Evolutionary conservation across 1,140 invertebrate genomes (phyloP).

Genomic region (Heliconius hewitsoni): DNA sequence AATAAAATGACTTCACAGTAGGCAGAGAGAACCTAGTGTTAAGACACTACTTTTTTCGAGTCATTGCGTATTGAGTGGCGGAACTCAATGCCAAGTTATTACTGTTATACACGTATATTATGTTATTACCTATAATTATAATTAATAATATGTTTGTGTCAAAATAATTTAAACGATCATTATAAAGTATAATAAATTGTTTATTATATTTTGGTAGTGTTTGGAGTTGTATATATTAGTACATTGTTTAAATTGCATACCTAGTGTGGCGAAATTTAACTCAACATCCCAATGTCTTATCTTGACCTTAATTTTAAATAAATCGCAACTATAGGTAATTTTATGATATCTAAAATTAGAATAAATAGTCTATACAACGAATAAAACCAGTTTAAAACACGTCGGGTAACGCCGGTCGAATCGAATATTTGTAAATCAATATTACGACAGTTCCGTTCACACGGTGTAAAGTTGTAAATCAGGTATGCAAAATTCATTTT

Average conservation of each 20-base stretch:
- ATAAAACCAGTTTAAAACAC: constrained; percentile 3
- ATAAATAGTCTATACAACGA: neutral
- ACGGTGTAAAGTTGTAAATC: constrained; percentile 10
- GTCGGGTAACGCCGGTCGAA: neutral
- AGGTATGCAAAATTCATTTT: constrained; percentile 5
- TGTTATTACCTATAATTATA: too few relatives aligned
- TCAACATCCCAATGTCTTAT: too few relatives aligned
- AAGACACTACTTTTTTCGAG: too few relatives aligned
- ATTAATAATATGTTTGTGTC: neutral
- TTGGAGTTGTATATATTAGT: neutral
- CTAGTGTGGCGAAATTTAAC: too few relatives aligned
- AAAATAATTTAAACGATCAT: neutral
- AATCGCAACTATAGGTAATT: neutral
- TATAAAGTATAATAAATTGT: neutral
- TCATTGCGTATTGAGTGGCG: too few relatives aligned
- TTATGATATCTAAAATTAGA: neutral
- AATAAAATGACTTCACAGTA: too few relatives aligned
- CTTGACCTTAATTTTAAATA: too few relatives aligned
- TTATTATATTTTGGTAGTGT: neutral
- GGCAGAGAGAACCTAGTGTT: too few relatives aligned
- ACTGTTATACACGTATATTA: too few relatives aligned
- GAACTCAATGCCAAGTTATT: too few relatives aligned
- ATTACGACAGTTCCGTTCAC: constrained; percentile 10
- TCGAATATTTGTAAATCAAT: constrained; percentile 1
- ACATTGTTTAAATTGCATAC: too few relatives aligned